Conservation (phyloP, 2,113 vertebrate species). For the Plecturocebus donacophilus region DNA sequence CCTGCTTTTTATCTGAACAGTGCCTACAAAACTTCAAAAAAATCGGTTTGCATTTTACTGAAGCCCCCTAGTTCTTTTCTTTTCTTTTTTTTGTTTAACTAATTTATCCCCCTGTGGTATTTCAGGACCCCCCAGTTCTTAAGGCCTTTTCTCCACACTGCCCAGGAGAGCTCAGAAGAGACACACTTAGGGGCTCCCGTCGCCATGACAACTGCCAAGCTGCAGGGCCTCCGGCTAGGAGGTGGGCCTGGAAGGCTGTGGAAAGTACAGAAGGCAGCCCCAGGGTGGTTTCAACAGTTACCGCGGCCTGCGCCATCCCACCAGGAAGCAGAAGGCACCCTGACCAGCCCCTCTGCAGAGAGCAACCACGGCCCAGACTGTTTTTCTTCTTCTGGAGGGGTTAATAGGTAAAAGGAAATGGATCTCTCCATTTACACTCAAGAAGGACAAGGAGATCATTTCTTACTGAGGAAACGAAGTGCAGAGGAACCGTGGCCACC, state of each 20-base stretch:
- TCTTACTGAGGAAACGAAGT: not conserved
- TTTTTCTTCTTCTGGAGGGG: not conserved
- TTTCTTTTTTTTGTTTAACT: no score
- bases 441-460: not conserved
- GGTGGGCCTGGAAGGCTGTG: not conserved
- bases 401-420: not conserved
- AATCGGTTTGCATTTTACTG: not conserved
- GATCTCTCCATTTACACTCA: no score
- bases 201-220: conserved; percentile 11
- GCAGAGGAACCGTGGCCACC: fast-evolving
- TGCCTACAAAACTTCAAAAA: not conserved
- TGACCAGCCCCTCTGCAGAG: not conserved
- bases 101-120: no score
- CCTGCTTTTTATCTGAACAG: not conserved
- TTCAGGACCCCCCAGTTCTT: not conserved
- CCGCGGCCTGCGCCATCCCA: fast-evolving
- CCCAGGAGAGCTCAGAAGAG: not conserved
- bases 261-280: not conserved
- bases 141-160: not conserved
- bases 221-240: not conserved
- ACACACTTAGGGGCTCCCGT: not conserved
- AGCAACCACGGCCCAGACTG: not conserved
- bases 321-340: fast-evolving
- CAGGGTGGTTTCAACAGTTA: not conserved
- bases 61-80: not conserved